phyloP scores from a whole-genome alignment of 2,888 invertebrate species.

The Schrankia costaestrigalis region DNA sequence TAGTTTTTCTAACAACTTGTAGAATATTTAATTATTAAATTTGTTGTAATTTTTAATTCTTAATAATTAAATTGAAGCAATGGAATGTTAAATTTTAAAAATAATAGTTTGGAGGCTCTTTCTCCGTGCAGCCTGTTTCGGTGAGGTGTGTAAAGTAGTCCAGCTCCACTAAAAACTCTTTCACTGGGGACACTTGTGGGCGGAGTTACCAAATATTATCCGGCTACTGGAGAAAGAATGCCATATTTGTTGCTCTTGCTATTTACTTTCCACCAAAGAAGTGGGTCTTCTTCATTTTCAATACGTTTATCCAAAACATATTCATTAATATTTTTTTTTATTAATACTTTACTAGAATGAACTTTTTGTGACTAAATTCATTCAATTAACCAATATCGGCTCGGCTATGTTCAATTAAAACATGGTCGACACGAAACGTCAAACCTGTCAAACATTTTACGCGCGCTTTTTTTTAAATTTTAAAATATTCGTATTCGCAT shows the following conservation, averaged over 20 bases:
- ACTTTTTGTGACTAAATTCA: too few species aligned
- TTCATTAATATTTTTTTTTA: too few species aligned
- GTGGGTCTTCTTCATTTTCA: conserved; percentile 19
- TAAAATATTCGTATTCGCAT: too few species aligned
- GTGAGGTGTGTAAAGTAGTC: conserved; percentile 22
- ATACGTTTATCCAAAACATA: conserved; percentile 21
- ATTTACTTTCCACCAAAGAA: conserved; percentile 22
- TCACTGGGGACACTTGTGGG: conserved; percentile 26
- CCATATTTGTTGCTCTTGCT: conserved; percentile 20
- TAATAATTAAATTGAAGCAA: conserved; percentile 9
- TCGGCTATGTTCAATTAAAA: too few species aligned
- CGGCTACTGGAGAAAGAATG: conserved; percentile 20
- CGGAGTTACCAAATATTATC: conserved; percentile 23
- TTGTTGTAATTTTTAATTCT: too few species aligned
- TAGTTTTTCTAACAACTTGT: too few species aligned
- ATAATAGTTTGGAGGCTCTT: conserved; percentile 11
- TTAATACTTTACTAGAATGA: too few species aligned
- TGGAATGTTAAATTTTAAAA: conserved; percentile 22
- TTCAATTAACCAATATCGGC: too few species aligned
- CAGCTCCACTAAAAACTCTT: conserved; percentile 24
- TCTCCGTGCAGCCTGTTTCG: conserved; percentile 13
- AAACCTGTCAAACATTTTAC: too few species aligned
- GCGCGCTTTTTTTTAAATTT: too few species aligned
- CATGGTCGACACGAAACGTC: too few species aligned
- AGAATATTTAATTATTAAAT: too few species aligned